Base-by-base conservation (phyloP, 2,797 vertebrate species). In the Phalanger gymnotis region DNA sequence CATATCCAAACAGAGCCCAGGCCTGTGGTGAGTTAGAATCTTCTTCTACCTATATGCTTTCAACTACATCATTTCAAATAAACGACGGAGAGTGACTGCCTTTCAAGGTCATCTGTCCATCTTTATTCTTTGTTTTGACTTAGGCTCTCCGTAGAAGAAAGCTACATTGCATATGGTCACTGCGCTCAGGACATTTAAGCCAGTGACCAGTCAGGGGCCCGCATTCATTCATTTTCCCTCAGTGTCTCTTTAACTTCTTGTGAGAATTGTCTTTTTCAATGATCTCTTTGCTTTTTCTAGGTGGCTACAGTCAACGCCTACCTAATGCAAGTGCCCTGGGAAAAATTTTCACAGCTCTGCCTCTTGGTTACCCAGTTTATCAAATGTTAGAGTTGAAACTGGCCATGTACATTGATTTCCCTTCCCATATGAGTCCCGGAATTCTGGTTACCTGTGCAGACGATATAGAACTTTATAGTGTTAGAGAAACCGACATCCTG, bases 331-430 rank as follows among this genome's bases (percentile, higher is more conserved):
- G 99, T 9, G 99, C 99, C 19, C 98, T 99, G 97, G 99, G 99
- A 4, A 99, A 99, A 98, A 99, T 99, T 97, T 99, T 99, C 98
- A 99, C 98, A 0, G 99, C 99, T 9, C n/a, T 99, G 95, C 99
- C 99, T 0, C 91, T 99, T 7, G 99, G 99, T 0, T 97, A 99
- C 0, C 99, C 99, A 0, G 40, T 99, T 94, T 99, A 98, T 97
- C 99, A 99, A 98, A 99, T 99, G 99, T 94, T 99, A 97, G 99
- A 99, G 96, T 98, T 99, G 96, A 99, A 99, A 97, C 98, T 99
- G 92, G 99, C 99, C 96, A 99, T 99, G 98, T 99, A 99, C 92
- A 98, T 99, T 31, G 99, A 99, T 95, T 99, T 99, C 73, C 99
- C 99, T 0, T 95, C 93, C 0, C 98, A 98, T 90, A 99, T 99